Base-by-base conservation (phyloP, 2,113 vertebrate species). In the Cyanistes caeruleus region DNA sequence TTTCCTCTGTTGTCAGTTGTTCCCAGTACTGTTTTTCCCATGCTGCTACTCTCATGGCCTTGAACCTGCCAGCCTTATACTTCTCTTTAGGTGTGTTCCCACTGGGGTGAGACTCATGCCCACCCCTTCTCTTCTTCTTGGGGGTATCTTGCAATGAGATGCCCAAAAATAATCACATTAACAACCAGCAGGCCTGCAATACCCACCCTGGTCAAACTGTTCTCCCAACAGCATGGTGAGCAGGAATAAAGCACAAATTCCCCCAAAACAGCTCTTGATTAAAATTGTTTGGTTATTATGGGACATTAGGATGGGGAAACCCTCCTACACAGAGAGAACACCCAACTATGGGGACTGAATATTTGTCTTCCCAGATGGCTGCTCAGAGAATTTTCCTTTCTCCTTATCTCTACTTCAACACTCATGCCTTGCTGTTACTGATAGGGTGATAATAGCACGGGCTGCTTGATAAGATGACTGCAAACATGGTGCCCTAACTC, bases 391-490 rank as follows among this genome's bases (percentile, higher is more conserved):
- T 58, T 84, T 80, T 92, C 23, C 46, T 33, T 88, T 82, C 53
- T 60, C 31, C 41, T 76, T 91, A 63, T 83, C 78, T 85, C 44
- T 68, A 0, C 46, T 93, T 85, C 64, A 77, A 74, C 56, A 51
- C 33, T 86, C 0, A 0, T 89, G 86, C 33, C 64, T 84, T 93
- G 51, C 35, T 89, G 70, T 67, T 55, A 46, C 41, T 43, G 64
- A 56, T 48, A 86, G 52, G 12, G 39, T 76, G 39, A 27, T 41
- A 86, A 67, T 39, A 92, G 56, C 21, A 13, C 88, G 41, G 25
- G 30, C 24, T 94, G n/a, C 55, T 93, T 73, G 87, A 91, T 92
- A 62, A 91, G 70, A 62, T n/a, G 39, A 55, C 56, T 60, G 63
- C 78, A 88, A 83, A 49, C 44, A 24, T 52, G 18, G 43, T 35